Evolutionary conservation across 1,140 invertebrate species (phyloP), one percentile per base, ranked within the genome.

Genomic region (Zeugodacus cucurbitae): DNA sequence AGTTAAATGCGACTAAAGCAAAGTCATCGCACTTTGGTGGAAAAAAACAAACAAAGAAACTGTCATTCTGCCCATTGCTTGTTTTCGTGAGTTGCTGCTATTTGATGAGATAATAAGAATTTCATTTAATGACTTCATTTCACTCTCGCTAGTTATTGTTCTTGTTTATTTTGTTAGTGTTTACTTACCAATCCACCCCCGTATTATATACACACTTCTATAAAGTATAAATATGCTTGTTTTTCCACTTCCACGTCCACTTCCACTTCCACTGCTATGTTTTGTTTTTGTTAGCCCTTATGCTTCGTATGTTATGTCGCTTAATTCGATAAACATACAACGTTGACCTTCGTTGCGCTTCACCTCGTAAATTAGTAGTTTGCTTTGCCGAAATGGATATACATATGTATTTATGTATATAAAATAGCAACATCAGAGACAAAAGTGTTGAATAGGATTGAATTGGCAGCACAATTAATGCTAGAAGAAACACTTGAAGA

Each of bases 61-160:
- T 1, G 70, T 41, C 70, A 70, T 5, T 22, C 32, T 74, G 14
- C 10, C 17, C 34, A 22, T 74, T 74, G 70, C 70, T 74, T 74
- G 37, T 74, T 74, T 74, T 41, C 29, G 70, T 41, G 37, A 74
- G 17, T 74, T 74, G 70, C 34, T 74, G 70, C 32, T 74, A 44
- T 74, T 74, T 74, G 70, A 74, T 74, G 70, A 74, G 70, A 74
- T 74, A 74, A 74, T 41, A 74, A 74, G 70, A 37, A 74, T 74
- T 74, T 74, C 70, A 74, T 74, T 74, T 41, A 74, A 74, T 74
- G 70, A 74, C 70, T 74, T 74, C 70, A 74, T 44, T 74, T 7
- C 32, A 22, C 7, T 74, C 58, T 10, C 17, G 22, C n/a, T 62
- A 1, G 6, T 11, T n/a, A 22, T 62, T 62, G 22, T 62, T 44